These are phyloP conservation scores for Aphelenchoides avenae DNA, from an alignment of 1,140 invertebrate species.

Conservation along the genomic window DNA sequence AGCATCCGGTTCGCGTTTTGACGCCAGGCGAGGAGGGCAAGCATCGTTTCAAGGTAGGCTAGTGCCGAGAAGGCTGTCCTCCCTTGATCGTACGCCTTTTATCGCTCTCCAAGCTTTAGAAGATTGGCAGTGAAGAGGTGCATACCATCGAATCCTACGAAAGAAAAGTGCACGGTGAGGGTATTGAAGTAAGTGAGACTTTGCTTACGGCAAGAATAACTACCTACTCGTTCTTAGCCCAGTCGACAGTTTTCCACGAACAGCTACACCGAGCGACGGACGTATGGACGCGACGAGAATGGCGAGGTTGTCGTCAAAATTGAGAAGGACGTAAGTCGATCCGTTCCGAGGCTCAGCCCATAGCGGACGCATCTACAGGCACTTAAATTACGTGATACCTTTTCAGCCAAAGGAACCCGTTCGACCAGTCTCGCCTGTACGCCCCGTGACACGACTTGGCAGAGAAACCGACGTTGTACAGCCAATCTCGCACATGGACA, in stretches of 20 bases:
- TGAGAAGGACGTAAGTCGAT: slow-evolving; percentile 18
- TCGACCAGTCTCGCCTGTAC: slow-evolving; percentile 25
- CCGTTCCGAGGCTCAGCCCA: background rate
- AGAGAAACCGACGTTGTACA: slow-evolving; percentile 26
- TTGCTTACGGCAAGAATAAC: background rate
- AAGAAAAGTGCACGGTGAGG: slow-evolving; percentile 26
- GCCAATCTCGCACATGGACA: slow-evolving; percentile 28
- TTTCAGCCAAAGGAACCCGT: slow-evolving; percentile 30
- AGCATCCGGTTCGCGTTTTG: too few relatives aligned
- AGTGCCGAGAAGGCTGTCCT: too few relatives aligned
- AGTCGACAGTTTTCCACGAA: slow-evolving; percentile 27
- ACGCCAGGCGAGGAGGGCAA: too few relatives aligned
- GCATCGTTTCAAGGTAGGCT: too few relatives aligned
- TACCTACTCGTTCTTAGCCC: slow-evolving; percentile 10
- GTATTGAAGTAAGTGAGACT: slow-evolving; percentile 10
- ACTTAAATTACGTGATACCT: too few relatives aligned
- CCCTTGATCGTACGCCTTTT: too few relatives aligned
- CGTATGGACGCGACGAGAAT: slow-evolving; percentile 34
- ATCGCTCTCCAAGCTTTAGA: too few relatives aligned
- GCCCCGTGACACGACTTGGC: slow-evolving; percentile 8
- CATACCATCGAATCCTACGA: slow-evolving; percentile 34
- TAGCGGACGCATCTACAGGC: too few relatives aligned
- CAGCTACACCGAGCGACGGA: slow-evolving; percentile 28
- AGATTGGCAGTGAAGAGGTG: slow-evolving; percentile 32
- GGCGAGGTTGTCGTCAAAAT: slow-evolving; percentile 34